These are phyloP conservation scores for Enteromius treurensis DNA, from an alignment of 2,797 vertebrate species.

Conservation along the genomic window DNA sequence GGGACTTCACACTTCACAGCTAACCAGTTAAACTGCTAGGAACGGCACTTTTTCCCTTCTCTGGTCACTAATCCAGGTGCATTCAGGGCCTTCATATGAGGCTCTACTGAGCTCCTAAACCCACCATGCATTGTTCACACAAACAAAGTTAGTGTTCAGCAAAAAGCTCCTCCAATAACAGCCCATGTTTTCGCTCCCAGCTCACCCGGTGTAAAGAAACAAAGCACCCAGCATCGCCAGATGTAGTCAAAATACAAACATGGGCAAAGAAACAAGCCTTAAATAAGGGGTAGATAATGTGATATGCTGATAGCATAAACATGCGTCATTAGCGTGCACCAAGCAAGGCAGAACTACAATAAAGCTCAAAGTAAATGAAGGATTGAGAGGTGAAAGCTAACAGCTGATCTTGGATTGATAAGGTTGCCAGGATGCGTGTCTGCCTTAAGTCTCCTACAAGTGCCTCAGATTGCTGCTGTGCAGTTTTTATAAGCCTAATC, in stretches of 20 bases:
- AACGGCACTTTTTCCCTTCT: slow-evolving; percentile 70
- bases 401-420: slow-evolving; percentile 23
- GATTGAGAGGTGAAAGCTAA: slow-evolving; percentile 1
- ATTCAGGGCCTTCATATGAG: slow-evolving; percentile 71
- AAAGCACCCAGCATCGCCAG: neutral
- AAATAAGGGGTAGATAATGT: slow-evolving; percentile 7
- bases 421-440: slow-evolving; percentile 7
- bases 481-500: slow-evolving; percentile 10
- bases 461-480: neutral
- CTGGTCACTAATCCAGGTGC: slow-evolving; percentile 74
- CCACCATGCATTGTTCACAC: slow-evolving; percentile 66
- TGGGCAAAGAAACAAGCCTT: neutral
- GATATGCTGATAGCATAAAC: slow-evolving; percentile 30
- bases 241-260: slow-evolving; percentile 6
- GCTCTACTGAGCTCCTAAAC: slow-evolving; percentile 68
- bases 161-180: slow-evolving; percentile 6
- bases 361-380: neutral
- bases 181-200: neutral
- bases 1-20: slow-evolving; percentile 1
- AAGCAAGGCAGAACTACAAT: neutral
- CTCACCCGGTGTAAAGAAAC: neutral
- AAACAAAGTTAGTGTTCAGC: slow-evolving; percentile 60
- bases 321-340: neutral
- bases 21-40: slow-evolving; percentile 61
- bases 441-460: neutral